Evolutionary conservation across 2,113 vertebrate genomes (phyloP), one percentile per base, ranked within the genome.

Genomic region (Microcebus jonahi): DNA sequence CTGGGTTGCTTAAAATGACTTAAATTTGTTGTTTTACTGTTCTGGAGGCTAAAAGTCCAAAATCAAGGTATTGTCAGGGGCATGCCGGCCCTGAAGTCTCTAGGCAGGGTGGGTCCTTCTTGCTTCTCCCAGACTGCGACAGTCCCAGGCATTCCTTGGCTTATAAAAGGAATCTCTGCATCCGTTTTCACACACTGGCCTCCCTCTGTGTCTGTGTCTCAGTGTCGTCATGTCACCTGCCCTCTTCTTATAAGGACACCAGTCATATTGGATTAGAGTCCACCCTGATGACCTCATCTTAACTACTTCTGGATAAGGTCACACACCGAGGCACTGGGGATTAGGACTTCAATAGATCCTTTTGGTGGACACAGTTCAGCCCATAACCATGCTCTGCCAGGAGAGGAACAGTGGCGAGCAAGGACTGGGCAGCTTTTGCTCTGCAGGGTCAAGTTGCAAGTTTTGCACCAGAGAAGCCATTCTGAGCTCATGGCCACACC

Each of bases 401-500:
- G 79, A 70, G 88, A 95, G 79, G 73, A 79, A 73, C 4, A n/a
- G 55, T 79, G 90, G 76, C 75, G 73, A 68, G 76, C 45, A 63
- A 67, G 39, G 20, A 45, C 85, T 71, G 29, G 42, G 53, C 21
- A 11, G 34, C 31, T 80, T 68, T 75, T 61, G 11, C 25, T 75
- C 42, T 48, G 48, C 15, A 20, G 88, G 63, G 57, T 83, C 2
- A 15, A 87, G n/a, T 57, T 25, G 10, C 67, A 92, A 27, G 81
- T 75, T 76, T 21, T 75, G 59, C 48, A 84, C 17, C 59, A 92
- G 39, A 90, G 88, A 91, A 59, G 48, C n/a, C 3, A 1, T 67
- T 68, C 91, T 93, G 59, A 93, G 75, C 75, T 94, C 95, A 89
- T 1, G 50, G 48, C 89, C 95, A 96, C 79, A 88, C 53, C 73